Evolutionary conservation across 2,113 vertebrate species (phyloP), one percentile per base, ranked within the genome.

Genomic region (Ictidomys tridecemlineatus): DNA sequence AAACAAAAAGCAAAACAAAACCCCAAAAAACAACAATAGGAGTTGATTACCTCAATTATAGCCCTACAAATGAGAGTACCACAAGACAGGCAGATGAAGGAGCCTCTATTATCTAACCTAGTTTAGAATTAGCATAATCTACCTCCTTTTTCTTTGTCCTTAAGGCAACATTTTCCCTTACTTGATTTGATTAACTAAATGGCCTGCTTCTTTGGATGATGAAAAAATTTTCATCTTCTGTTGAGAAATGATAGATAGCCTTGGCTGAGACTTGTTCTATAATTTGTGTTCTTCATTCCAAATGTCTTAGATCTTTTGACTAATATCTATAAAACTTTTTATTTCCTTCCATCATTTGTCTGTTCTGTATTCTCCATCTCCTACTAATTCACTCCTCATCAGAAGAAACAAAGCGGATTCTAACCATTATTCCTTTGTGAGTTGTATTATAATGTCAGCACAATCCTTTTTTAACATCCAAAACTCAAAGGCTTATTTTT

Each of bases 401-500:
- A 91, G 61, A 32, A 86, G 53, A 91, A 96, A 56, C 42, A 94
- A 88, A 94, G 10, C 30, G 63, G 77, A 34, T 11, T 16, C 48
- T 70, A 83, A 58, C 37, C 79, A 65, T 89, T 93, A 85, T 78
- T 93, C 63, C 85, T 86, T 65, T 53, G n/a, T 63, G 30, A 88
- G 22, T 95, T 95, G 53, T 87, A 42, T 96, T 91, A 69, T 37
- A 89, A 69, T 91, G 83, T 72, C 56, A 94, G 30, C 69, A 74
- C 26, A 34, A 10, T 61, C 65, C 74, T 94, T 90, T 96, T 97
- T 97, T 92, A 88, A 95, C 89, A 95, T 58, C 56, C 67, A 39
- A 58, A 97, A 79, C 85, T 92, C 88, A 58, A 70, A 97, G 95
- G 70, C 70, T 94, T 67, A 79, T 84, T 96, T 92, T 86, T 90